These are phyloP conservation scores for Patella vulgata DNA, from an alignment of 1,140 invertebrate species.

Conservation along the genomic window DNA sequence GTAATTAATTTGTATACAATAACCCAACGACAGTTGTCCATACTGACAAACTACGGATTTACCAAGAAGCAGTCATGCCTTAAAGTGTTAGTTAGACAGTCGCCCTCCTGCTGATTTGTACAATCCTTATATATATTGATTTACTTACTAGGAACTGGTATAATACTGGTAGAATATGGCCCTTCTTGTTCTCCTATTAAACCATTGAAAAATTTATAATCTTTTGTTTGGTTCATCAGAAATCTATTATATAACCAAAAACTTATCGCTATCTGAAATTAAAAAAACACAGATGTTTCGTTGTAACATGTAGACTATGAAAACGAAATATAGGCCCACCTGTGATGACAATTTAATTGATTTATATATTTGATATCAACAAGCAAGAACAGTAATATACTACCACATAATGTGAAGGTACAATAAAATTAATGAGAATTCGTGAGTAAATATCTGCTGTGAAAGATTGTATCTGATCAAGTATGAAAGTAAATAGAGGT, in stretches of 20 bases:
- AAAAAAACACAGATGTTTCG: constrained; percentile 12
- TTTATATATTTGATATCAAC: neutral
- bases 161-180: constrained; percentile 9
- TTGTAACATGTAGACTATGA: constrained; percentile 12
- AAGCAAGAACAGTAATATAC: neutral
- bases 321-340: neutral
- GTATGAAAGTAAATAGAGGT: too few species aligned
- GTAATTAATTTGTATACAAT: too few species aligned
- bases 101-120: too few species aligned
- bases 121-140: too few species aligned
- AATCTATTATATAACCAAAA: constrained; percentile 42
- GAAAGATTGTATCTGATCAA: too few species aligned
- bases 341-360: neutral
- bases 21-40: too few species aligned
- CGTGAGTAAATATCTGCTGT: too few species aligned
- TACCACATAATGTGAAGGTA: neutral
- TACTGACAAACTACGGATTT: too few species aligned
- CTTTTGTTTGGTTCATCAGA: constrained; percentile 20
- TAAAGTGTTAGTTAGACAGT: too few species aligned
- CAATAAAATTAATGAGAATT: constrained; percentile 1
- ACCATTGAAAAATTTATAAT: constrained; percentile 26
- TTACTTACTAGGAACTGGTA: constrained; percentile 1
- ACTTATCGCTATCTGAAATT: constrained; percentile 36
- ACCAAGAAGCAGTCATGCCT: too few species aligned
- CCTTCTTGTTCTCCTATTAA: constrained; percentile 35